Evolutionary conservation across 2,113 vertebrate species (phyloP).

Genomic region (Centropristis striata): DNA sequence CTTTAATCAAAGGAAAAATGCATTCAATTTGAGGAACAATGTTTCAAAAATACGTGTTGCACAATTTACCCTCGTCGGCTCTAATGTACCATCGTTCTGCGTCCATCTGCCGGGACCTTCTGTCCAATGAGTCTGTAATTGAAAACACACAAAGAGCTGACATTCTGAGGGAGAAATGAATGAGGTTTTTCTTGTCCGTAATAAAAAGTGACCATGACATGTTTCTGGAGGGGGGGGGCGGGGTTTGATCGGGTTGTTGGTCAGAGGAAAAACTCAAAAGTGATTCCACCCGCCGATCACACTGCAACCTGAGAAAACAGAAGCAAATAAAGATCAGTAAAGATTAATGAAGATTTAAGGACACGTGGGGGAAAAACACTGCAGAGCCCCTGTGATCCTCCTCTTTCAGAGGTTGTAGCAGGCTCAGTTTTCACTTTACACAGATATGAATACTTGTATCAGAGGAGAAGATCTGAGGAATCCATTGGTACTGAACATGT

Average conservation of each 20-base stretch:
- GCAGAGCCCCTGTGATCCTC: too few relatives aligned
- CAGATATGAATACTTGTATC: too few relatives aligned
- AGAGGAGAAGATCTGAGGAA: too few relatives aligned
- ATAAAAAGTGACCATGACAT: conserved; percentile 48
- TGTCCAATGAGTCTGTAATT: conserved; percentile 51
- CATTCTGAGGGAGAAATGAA: conserved; percentile 38
- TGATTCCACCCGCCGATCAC: not conserved
- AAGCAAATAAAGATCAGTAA: not conserved
- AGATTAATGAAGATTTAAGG: not conserved
- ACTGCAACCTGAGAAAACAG: not conserved
- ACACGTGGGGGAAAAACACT: too few relatives aligned
- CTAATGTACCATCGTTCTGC: conserved; percentile 16
- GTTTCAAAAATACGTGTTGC: not conserved
- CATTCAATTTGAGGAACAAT: conserved; percentile 68
- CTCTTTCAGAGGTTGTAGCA: too few relatives aligned
- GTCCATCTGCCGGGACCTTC: conserved; percentile 60
- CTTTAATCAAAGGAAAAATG: conserved; percentile 76
- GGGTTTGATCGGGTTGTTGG: conserved; percentile 29
- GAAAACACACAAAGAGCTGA: conserved; percentile 66
- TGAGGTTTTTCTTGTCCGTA: conserved; percentile 38
- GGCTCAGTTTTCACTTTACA: too few relatives aligned
- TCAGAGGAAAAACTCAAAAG: conserved; percentile 25
- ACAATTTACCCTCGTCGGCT: not conserved
- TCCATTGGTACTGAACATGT: too few relatives aligned
- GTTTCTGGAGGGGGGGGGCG: not conserved